Base-by-base conservation (phyloP, 2,888 invertebrate species). In the Rhabditoides inermis region DNA sequence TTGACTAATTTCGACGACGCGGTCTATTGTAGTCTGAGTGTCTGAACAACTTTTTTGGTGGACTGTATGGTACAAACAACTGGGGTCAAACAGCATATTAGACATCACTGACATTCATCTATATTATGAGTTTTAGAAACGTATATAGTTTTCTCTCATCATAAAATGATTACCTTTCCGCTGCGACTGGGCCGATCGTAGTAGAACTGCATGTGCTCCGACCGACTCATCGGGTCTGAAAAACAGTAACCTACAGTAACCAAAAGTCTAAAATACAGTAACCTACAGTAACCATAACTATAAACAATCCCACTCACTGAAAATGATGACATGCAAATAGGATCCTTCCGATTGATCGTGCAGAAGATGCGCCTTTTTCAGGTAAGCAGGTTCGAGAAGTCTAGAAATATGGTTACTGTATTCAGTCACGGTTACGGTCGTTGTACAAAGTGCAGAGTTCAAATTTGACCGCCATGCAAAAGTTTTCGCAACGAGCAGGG, bases 401-500 rank as follows among this genome's bases (percentile, higher is more conserved):
- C 58, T n/a, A n/a, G n/a, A n/a, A n/a, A n/a, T n/a, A n/a, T n/a
- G n/a, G n/a, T n/a, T n/a, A n/a, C n/a, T n/a, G n/a, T n/a, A n/a
- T n/a, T n/a, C n/a, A n/a, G n/a, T n/a, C n/a, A n/a, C n/a, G n/a
- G n/a, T n/a, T n/a, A n/a, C n/a, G n/a, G n/a, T n/a, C n/a, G n/a
- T n/a, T n/a, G n/a, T n/a, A n/a, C n/a, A n/a, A n/a, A n/a, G n/a
- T n/a, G n/a, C n/a, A n/a, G n/a, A n/a, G n/a, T n/a, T n/a, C n/a
- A n/a, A n/a, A n/a, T n/a, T n/a, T n/a, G n/a, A n/a, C n/a, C n/a
- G n/a, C n/a, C n/a, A n/a, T n/a, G n/a, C n/a, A n/a, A n/a, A n/a
- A n/a, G n/a, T n/a, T n/a, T 65, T 58, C 70, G 70, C 70, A 68
- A 68, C 76, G 74, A 81, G 81, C 82, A 83, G 82, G 82, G 82